Evolutionary conservation across 2,113 vertebrate genomes (phyloP).

Genomic region (Proterorhinus semilunaris): DNA sequence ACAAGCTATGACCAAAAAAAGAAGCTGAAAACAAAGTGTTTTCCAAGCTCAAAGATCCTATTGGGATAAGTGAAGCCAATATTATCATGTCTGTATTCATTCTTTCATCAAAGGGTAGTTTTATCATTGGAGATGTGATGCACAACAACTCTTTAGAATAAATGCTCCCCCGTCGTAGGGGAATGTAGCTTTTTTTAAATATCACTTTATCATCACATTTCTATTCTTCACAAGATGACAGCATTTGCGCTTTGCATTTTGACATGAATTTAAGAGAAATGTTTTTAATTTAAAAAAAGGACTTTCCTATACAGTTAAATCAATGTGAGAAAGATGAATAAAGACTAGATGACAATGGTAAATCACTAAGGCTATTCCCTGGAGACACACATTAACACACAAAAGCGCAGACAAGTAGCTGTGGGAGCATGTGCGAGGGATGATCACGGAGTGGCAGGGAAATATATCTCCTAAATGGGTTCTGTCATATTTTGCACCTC

Average conservation of each 20-base stretch:
- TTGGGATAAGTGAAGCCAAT: too few relatives aligned
- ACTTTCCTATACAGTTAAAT: not conserved
- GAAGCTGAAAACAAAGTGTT: too few relatives aligned
- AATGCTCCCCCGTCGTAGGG: too few relatives aligned
- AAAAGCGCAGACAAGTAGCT: conserved; percentile 3
- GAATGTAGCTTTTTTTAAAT: too few relatives aligned
- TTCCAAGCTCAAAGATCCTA: too few relatives aligned
- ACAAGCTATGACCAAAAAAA: too few relatives aligned
- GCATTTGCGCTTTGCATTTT: not conserved
- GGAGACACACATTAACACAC: conserved; percentile 12
- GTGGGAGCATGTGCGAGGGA: conserved; percentile 29
- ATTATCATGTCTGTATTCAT: too few relatives aligned
- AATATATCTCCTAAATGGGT: conserved; percentile 68
- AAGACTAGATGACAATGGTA: conserved; percentile 63
- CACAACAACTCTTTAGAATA: too few relatives aligned
- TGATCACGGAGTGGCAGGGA: conserved; percentile 42
- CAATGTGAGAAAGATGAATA: not conserved
- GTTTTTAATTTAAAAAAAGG: not conserved
- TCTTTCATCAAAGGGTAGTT: too few relatives aligned
- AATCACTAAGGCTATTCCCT: not conserved
- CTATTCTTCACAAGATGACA: not conserved
- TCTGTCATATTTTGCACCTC: conserved; percentile 63
- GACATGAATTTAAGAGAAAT: not conserved
- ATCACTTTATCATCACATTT: not conserved
- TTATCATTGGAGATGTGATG: too few relatives aligned